Evolutionary conservation across 2,113 vertebrate species (phyloP).

Genomic region (Menidia beryllina): DNA sequence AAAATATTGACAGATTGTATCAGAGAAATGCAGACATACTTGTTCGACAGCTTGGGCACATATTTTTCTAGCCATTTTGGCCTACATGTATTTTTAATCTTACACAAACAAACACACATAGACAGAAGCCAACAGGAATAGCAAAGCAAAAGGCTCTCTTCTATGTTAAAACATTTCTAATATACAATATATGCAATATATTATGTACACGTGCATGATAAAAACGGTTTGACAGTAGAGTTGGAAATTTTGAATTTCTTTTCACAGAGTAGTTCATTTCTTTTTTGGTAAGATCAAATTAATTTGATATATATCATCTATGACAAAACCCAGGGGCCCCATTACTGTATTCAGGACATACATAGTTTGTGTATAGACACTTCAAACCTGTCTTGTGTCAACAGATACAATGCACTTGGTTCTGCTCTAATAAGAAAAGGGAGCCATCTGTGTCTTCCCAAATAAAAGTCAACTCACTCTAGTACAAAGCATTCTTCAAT

Average conservation of each 20-base stretch:
- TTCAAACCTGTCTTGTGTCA: constrained; percentile 45
- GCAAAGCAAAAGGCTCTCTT: too few relatives aligned
- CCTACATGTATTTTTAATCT: too few relatives aligned
- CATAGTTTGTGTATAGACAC: constrained; percentile 38
- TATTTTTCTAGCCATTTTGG: constrained; percentile 4
- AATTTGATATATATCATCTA: constrained; percentile 69
- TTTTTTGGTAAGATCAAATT: constrained; percentile 54
- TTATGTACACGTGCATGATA: too few relatives aligned
- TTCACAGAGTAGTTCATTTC: neutral
- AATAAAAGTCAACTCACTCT: constrained; percentile 32
- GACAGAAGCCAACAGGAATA: too few relatives aligned
- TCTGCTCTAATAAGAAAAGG: constrained; percentile 52
- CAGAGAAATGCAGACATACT: neutral
- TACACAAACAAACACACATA: neutral
- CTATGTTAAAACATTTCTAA: too few relatives aligned
- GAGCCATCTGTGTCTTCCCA: constrained; percentile 10
- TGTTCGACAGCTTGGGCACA: neutral
- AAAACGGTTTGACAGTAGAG: neutral
- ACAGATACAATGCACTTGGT: constrained; percentile 18
- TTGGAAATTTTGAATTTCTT: neutral
- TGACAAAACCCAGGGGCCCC: constrained; percentile 62
- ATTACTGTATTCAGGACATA: constrained; percentile 56
- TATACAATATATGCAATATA: too few relatives aligned
- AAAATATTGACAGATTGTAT: constrained; percentile 20
- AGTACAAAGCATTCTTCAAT: constrained; percentile 9